Evolutionary conservation across 2,113 vertebrate species (phyloP).

Genomic region (Channa argus): DNA sequence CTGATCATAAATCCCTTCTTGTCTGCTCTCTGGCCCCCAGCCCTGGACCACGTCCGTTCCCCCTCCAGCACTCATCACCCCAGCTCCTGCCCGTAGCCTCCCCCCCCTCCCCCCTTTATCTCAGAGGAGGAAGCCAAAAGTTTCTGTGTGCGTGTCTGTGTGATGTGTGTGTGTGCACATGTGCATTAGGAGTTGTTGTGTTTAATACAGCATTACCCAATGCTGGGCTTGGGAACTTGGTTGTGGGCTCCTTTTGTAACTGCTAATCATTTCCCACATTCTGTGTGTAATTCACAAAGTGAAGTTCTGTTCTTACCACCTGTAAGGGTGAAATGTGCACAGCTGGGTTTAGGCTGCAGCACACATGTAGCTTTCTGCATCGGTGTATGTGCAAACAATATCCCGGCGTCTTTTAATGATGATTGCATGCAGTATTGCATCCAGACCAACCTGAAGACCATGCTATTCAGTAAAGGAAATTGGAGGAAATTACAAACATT

Average conservation of each 20-base stretch:
- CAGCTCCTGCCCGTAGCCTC: conserved; percentile 30
- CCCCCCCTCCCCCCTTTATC: background rate
- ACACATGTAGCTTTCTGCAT: conserved; percentile 14
- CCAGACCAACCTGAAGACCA: conserved; percentile 8
- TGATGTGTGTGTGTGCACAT: conserved; percentile 49
- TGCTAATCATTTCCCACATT: conserved; percentile 55
- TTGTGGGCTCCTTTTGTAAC: conserved; percentile 49
- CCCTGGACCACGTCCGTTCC: conserved; percentile 68
- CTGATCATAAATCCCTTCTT: conserved; percentile 82
- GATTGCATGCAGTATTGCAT: conserved; percentile 9
- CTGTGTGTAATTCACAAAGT: conserved; percentile 40
- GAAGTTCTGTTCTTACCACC: conserved; percentile 51
- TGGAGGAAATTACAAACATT: background rate
- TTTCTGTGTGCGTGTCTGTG: conserved; percentile 40
- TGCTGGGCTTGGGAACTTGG: conserved; percentile 47
- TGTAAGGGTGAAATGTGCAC: conserved; percentile 47
- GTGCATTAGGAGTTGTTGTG: conserved; percentile 28
- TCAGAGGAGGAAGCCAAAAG: conserved; percentile 56
- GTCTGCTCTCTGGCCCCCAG: conserved; percentile 64
- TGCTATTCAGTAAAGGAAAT: background rate
- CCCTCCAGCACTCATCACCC: conserved; percentile 44
- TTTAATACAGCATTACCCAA: conserved; percentile 38
- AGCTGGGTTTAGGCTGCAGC: conserved; percentile 48
- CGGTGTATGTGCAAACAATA: background rate
- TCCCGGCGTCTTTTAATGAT: conserved; percentile 7